A percentile compares a stretch with the other conserved stretches of the same genome.
phyloP scores from a whole-genome alignment of 2,113 vertebrate species.

The Bagarius yarrelli region DNA sequence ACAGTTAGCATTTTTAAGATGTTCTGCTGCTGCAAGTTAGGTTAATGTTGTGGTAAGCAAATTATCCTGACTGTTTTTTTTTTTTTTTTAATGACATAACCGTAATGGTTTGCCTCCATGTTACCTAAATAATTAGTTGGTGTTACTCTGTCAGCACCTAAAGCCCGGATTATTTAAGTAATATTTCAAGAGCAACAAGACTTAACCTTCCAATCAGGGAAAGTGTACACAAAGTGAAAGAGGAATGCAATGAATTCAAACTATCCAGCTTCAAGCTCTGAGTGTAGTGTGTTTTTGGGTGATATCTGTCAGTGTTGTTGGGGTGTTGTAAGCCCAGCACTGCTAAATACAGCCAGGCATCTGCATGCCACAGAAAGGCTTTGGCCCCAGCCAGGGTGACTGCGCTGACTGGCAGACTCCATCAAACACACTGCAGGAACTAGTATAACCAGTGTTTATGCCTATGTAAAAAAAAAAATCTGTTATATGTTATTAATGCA shows the following conservation, averaged over 20 bases:
- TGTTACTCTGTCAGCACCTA: no score
- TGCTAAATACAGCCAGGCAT: conserved; percentile 51
- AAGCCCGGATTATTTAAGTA: neutral
- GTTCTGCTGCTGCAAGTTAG: no score
- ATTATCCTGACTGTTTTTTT: no score
- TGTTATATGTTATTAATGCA: no score
- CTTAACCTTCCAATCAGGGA: neutral
- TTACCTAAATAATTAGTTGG: neutral
- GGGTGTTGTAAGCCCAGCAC: conserved; percentile 8
- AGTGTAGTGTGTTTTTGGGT: neutral
- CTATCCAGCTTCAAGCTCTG: neutral
- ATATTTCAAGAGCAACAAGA: neutral
- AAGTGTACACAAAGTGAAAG: neutral
- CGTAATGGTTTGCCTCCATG: neutral
- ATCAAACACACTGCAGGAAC: neutral
- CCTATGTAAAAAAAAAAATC: no score
- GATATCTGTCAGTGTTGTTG: conserved; percentile 10
- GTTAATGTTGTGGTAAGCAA: no score
- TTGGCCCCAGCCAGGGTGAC: neutral
- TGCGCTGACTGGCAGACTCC: neutral
- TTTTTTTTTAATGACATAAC: no score
- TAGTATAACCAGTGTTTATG: no score
- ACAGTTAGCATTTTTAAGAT: no score
- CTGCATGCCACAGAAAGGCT: conserved; percentile 27
- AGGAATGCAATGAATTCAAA: neutral